Conservation (phyloP, 2,797 vertebrate genomes). For the Arremon brunneinucha region DNA sequence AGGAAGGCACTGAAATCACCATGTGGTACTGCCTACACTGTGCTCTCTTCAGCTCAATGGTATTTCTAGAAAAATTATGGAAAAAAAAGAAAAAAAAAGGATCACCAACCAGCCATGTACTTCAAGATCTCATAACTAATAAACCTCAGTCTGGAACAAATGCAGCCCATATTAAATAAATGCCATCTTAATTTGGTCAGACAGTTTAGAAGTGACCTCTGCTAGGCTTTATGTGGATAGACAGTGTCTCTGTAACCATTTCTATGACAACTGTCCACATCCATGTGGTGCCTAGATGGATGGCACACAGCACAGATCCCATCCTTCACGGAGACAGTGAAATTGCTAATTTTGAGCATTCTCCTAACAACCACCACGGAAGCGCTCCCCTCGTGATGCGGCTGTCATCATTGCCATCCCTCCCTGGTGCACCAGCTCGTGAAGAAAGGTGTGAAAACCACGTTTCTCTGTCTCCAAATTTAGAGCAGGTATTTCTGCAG, state of each 20-base stretch:
- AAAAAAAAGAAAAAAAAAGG: neutral
- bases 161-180: constrained; percentile 3
- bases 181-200: neutral
- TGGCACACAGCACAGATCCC: neutral
- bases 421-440: neutral
- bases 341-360: neutral
- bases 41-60: neutral
- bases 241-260: neutral
- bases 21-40: neutral
- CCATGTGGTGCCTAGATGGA: neutral
- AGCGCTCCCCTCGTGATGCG: neutral
- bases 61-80: neutral
- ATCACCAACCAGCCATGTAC: neutral
- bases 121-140: neutral
- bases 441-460: constrained; percentile 18
- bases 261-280: neutral
- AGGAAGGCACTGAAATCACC: neutral
- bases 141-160: neutral
- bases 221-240: neutral
- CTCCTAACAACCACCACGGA: neutral
- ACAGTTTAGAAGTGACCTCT: neutral
- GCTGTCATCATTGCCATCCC: neutral
- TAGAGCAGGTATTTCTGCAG: neutral
- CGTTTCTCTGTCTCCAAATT: neutral
- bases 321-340: neutral